These are phyloP conservation scores for Agelas oroides DNA, from an alignment of 37 sponge, comb jelly and placozoan genomes.

Conservation along the genomic window DNA sequence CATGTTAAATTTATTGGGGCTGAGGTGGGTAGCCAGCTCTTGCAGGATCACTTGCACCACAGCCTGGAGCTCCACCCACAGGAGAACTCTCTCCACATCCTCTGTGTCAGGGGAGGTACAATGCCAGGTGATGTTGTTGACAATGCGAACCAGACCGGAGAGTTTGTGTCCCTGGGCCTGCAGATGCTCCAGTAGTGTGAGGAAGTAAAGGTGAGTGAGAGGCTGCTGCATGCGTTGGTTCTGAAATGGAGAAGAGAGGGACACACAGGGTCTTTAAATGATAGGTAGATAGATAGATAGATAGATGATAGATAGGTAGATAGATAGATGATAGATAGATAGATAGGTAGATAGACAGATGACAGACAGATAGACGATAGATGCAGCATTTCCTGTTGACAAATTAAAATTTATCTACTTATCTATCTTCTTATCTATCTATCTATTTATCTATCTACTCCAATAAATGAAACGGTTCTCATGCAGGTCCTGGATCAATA, in stretches of 20 bases:
- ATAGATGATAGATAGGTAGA: too few relatives aligned
- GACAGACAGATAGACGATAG: too few relatives aligned
- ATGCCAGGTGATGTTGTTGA: background rate
- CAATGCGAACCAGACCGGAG: slow-evolving; percentile 10
- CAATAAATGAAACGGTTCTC: too few relatives aligned
- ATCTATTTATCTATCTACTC: too few relatives aligned
- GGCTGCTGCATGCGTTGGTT: slow-evolving; percentile 80
- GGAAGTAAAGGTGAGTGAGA: slow-evolving; percentile 85
- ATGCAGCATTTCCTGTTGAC: too few relatives aligned
- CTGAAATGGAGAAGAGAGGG: slow-evolving; percentile 16
- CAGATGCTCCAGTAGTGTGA: slow-evolving; percentile 78
- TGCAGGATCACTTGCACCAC: slow-evolving; percentile 69
- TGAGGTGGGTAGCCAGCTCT: slow-evolving; percentile 41
- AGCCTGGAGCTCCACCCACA: slow-evolving; percentile 87
- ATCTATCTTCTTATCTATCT: too few relatives aligned
- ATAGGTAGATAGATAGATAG: too few relatives aligned
- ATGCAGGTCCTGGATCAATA: too few relatives aligned
- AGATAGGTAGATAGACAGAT: too few relatives aligned
- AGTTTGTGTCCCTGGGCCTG: slow-evolving; percentile 23
- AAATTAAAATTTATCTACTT: too few relatives aligned
- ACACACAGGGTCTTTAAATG: too few relatives aligned
- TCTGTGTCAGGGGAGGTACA: slow-evolving; percentile 7
- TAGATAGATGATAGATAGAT: too few relatives aligned
- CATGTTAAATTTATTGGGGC: slow-evolving; percentile 11
- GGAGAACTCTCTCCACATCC: slow-evolving; percentile 42